A percentile compares a stretch with the other conserved stretches of the same genome.
These are phyloP conservation scores for Microctenopoma stevenorrisi DNA, from an alignment of 2,797 vertebrate species.

Conservation along the genomic window DNA sequence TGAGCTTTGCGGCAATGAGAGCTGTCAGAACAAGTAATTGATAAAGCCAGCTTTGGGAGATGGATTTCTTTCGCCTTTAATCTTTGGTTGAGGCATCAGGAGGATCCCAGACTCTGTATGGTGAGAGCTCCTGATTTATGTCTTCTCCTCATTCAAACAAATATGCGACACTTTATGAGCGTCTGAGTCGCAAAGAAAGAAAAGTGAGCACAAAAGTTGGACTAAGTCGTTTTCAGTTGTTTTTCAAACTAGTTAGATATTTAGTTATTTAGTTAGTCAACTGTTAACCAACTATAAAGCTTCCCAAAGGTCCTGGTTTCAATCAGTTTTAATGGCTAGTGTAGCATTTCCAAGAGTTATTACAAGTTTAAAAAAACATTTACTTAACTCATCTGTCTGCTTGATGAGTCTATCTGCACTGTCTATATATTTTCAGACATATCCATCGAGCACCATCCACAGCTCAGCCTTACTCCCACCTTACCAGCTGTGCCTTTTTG, in stretches of 20 bases:
- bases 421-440: slow-evolving; percentile 17
- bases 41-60: slow-evolving; percentile 45
- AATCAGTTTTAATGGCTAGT: slow-evolving; percentile 8
- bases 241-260: slow-evolving; percentile 33
- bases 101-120: slow-evolving; percentile 49
- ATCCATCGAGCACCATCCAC: slow-evolving; percentile 17
- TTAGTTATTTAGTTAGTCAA: not conserved
- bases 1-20: slow-evolving; percentile 44
- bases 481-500: slow-evolving; percentile 30
- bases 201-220: slow-evolving; percentile 16
- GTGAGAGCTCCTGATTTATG: slow-evolving; percentile 48
- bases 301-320: not conserved
- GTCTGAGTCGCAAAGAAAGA: slow-evolving; percentile 23
- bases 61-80: slow-evolving; percentile 49
- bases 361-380: not conserved
- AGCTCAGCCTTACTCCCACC: slow-evolving; percentile 28
- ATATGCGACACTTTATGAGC: slow-evolving; percentile 9
- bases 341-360: slow-evolving; percentile 26
- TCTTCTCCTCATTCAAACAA: slow-evolving; percentile 30
- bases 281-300: not conserved
- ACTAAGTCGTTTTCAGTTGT: slow-evolving; percentile 11
- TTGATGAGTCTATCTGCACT: slow-evolving; percentile 23
- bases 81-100: slow-evolving; percentile 46
- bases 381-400: slow-evolving; percentile 18
- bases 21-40: slow-evolving; percentile 63